Conservation (phyloP, 2,113 vertebrate species). For the Kryptolebias marmoratus region DNA sequence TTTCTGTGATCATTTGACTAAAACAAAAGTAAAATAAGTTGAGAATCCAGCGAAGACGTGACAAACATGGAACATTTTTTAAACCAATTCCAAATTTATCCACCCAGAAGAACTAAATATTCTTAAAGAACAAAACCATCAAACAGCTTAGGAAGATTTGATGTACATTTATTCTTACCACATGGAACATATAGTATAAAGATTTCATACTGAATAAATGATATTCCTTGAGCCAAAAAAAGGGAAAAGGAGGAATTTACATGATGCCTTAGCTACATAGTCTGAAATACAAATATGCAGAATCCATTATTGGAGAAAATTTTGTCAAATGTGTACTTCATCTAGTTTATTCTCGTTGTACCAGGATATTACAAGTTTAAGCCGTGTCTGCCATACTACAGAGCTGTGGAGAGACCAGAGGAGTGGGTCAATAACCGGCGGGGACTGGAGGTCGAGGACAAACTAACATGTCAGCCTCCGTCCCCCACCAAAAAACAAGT, state of each 20-base stretch:
- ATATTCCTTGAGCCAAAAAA: slow-evolving; percentile 99
- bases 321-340: slow-evolving; percentile 97
- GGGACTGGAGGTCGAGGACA: slow-evolving; percentile 75
- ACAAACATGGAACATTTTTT: neutral
- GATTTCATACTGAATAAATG: slow-evolving; percentile 99
- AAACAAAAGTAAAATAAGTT: no score
- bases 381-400: slow-evolving; percentile 79
- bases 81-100: neutral
- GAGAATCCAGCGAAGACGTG: no score
- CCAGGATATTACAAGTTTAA: slow-evolving; percentile 89
- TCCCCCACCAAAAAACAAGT: slow-evolving; percentile 77
- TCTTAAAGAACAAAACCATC: slow-evolving; percentile 86
- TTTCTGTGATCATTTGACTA: no score
- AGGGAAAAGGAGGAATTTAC: slow-evolving; percentile 99
- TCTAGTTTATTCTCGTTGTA: slow-evolving; percentile 88
- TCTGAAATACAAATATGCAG: slow-evolving; percentile 99
- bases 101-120: neutral
- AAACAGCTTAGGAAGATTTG: slow-evolving; percentile 99
- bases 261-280: slow-evolving; percentile 99
- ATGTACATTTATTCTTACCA: slow-evolving; percentile 99
- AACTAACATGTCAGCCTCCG: slow-evolving; percentile 74
- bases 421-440: slow-evolving; percentile 69
- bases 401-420: slow-evolving; percentile 81
- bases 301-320: slow-evolving; percentile 98
- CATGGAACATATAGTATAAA: slow-evolving; percentile 99